These are phyloP conservation scores for Bombus picipes DNA, from an alignment of 1,140 invertebrate species.

Conservation along the genomic window DNA sequence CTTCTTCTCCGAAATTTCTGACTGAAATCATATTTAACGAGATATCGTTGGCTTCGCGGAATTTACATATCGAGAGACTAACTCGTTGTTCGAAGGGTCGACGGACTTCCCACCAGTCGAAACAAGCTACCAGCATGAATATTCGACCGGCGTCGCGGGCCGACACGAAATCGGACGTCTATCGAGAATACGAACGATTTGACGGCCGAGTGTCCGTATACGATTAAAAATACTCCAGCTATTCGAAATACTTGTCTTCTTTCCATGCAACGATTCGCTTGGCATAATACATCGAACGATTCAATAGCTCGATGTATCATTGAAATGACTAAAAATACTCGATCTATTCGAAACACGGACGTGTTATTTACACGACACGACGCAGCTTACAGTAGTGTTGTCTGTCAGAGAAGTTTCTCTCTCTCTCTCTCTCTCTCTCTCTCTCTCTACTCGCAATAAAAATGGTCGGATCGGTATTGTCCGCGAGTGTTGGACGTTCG, in stretches of 20 bases:
- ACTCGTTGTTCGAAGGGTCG: constrained; percentile 36
- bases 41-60: background rate
- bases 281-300: background rate
- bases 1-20: background rate
- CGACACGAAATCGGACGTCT: constrained; percentile 46
- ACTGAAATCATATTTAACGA: background rate
- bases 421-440: too few relatives aligned
- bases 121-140: constrained; percentile 61
- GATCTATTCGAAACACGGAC: background rate
- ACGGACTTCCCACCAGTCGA: constrained; percentile 39
- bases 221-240: background rate
- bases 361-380: too few relatives aligned
- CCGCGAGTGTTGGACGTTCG: background rate
- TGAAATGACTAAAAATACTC: too few relatives aligned
- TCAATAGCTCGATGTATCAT: background rate
- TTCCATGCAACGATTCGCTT: background rate
- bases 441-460: background rate
- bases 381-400: background rate
- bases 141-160: constrained; percentile 48
- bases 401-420: background rate
- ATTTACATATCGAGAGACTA: background rate
- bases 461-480: background rate
- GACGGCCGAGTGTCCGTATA: background rate
- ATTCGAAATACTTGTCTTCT: background rate
- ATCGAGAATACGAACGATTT: constrained; percentile 15